A percentile compares a stretch with the other conserved stretches of the same genome.
Conservation (phyloP, 2,888 invertebrate species). For the Hypomecis atomaria region DNA sequence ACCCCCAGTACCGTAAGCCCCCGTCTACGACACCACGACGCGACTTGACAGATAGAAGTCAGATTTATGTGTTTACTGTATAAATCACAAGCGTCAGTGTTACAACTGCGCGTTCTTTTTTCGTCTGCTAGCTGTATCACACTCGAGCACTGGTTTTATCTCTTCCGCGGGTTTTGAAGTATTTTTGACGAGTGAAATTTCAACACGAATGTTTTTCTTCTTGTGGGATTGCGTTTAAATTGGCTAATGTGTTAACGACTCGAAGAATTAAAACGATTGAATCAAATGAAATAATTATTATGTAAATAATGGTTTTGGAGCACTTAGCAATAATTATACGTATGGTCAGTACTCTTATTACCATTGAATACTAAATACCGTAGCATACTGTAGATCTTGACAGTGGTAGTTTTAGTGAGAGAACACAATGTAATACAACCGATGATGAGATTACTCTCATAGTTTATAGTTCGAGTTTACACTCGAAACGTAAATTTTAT, state of each 20-base stretch:
- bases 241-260: conserved; percentile 10
- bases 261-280: not conserved
- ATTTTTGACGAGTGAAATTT: conserved; percentile 35
- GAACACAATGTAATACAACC: no score
- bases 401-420: no score
- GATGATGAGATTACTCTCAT: no score
- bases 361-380: no score
- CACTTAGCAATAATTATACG: no score
- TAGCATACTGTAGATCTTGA: no score
- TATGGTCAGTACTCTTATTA: no score
- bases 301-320: no score
- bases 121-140: conserved; percentile 70
- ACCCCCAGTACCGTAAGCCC: conserved; percentile 4
- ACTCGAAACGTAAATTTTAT: no score
- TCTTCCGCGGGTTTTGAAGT: conserved; percentile 61
- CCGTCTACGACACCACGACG: conserved; percentile 31
- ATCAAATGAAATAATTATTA: not conserved
- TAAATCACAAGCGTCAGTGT: conserved; percentile 78
- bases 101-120: conserved; percentile 65
- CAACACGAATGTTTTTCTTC: conserved; percentile 19
- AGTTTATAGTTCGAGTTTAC: no score
- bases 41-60: conserved; percentile 79
- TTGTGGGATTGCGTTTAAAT: conserved; percentile 19
- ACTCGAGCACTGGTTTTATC: conserved; percentile 58
- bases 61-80: conserved; percentile 85